These are phyloP conservation scores for Drosophila niveifrons DNA, from an alignment of 2,888 invertebrate genomes.

Conservation along the genomic window DNA sequence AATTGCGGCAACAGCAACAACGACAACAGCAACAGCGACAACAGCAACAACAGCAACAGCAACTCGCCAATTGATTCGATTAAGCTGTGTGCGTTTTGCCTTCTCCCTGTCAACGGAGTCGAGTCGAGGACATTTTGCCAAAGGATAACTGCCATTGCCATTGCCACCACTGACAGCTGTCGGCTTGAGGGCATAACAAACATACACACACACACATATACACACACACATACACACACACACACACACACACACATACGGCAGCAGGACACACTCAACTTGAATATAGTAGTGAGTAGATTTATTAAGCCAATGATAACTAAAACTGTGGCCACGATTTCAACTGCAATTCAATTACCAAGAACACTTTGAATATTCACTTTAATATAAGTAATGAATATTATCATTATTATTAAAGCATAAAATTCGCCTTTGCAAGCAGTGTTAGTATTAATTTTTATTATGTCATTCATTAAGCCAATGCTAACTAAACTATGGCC, in stretches of 20 bases:
- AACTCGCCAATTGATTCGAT: conserved; percentile 51
- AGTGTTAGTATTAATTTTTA: too few species aligned
- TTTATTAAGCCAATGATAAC: not conserved
- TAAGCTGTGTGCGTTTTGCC: conserved; percentile 50
- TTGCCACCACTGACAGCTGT: conserved; percentile 9
- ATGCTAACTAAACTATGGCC: not conserved
- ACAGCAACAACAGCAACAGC: conserved; percentile 20
- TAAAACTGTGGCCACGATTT: too few species aligned
- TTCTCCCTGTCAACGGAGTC: conserved; percentile 1
- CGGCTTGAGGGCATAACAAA: conserved; percentile 8
- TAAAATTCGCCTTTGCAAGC: too few species aligned
- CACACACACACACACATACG: too few species aligned
- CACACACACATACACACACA: too few species aligned
- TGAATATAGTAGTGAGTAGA: too few species aligned
- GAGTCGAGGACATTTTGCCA: conserved; percentile 22
- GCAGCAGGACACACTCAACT: not conserved
- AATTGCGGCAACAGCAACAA: conserved; percentile 25
- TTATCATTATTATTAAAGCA: too few species aligned
- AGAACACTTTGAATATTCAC: too few species aligned
- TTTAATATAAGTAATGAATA: too few species aligned
- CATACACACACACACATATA: too few species aligned
- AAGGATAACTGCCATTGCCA: conserved; percentile 14
- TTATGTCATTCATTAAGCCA: not conserved
- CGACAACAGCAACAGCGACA: conserved; percentile 10
- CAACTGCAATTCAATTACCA: too few species aligned